Conservation (phyloP, 2,797 vertebrate species). For the Miichthys miiuy region DNA sequence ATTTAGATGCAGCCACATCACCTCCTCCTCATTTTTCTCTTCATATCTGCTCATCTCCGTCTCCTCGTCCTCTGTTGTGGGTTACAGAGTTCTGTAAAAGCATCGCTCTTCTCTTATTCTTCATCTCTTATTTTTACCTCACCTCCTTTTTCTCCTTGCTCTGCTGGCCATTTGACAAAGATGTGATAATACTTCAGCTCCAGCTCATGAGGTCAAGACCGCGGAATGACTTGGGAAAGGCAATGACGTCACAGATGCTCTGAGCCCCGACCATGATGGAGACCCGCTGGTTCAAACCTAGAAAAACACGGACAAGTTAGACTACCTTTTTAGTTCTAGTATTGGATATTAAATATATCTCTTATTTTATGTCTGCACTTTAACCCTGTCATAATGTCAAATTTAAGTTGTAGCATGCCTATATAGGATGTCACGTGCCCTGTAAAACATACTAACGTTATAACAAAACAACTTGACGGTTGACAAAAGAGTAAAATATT, state of each 20-base stretch:
- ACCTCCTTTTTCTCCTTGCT: constrained; percentile 2
- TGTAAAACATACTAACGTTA: no score
- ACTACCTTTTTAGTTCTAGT: no score
- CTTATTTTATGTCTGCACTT: not conserved
- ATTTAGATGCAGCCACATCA: no score
- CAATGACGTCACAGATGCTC: constrained; percentile 98
- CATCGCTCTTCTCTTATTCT: not conserved
- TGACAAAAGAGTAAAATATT: no score
- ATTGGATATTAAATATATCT: not conserved
- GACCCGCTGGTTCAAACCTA: constrained; percentile 95
- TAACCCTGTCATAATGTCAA: not conserved
- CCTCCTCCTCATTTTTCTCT: constrained; percentile 14
- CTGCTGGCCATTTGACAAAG: constrained; percentile 87
- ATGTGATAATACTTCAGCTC: constrained; percentile 93
- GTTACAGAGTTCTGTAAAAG: not conserved
- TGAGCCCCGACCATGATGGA: constrained; percentile 89
- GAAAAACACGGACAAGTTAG: not conserved
- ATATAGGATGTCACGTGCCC: not conserved
- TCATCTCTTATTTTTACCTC: not conserved
- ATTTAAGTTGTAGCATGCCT: not conserved
- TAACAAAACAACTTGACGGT: no score
- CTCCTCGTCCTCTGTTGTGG: not conserved
- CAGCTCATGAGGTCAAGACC: constrained; percentile 95
- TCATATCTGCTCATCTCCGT: not conserved
- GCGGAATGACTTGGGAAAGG: constrained; percentile 96